phyloP scores from a whole-genome alignment of 2,797 vertebrate species.

The Numenius phaeopus region DNA sequence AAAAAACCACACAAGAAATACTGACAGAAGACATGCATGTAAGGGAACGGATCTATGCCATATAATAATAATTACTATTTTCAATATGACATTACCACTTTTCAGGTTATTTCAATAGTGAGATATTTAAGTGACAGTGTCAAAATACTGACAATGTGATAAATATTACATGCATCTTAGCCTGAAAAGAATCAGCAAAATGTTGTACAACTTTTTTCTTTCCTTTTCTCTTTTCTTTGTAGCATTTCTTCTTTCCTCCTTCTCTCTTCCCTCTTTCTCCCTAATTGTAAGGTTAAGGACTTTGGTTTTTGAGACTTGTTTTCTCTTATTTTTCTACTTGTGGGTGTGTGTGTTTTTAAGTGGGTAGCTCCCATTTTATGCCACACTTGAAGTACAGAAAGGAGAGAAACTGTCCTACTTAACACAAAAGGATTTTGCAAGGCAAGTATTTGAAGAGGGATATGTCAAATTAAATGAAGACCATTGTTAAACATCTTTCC shows the following conservation, averaged over 20 bases:
- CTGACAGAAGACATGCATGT: neutral
- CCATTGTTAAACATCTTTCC: neutral
- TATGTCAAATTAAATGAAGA: slow-evolving; percentile 49
- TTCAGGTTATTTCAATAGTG: neutral
- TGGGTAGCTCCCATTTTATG: neutral
- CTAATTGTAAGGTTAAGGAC: neutral
- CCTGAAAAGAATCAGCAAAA: neutral
- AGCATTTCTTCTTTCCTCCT: neutral
- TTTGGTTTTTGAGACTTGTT: neutral
- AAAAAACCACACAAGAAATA: neutral
- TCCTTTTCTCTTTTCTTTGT: neutral
- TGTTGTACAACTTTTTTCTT: neutral
- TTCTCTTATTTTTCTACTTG: slow-evolving; percentile 4
- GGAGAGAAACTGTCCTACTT: slow-evolving; percentile 10
- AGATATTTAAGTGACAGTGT: neutral
- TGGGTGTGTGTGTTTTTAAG: neutral
- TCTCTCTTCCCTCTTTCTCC: neutral
- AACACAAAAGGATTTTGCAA: slow-evolving; percentile 25
- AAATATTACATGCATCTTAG: neutral
- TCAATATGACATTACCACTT: neutral
- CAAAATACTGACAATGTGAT: neutral
- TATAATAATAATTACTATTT: neutral
- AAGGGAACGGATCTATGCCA: neutral
- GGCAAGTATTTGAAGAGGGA: slow-evolving; percentile 6
- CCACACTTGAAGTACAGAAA: neutral